Conservation (phyloP, 2,797 vertebrate species). For the Poeciliopsis gracilis region DNA sequence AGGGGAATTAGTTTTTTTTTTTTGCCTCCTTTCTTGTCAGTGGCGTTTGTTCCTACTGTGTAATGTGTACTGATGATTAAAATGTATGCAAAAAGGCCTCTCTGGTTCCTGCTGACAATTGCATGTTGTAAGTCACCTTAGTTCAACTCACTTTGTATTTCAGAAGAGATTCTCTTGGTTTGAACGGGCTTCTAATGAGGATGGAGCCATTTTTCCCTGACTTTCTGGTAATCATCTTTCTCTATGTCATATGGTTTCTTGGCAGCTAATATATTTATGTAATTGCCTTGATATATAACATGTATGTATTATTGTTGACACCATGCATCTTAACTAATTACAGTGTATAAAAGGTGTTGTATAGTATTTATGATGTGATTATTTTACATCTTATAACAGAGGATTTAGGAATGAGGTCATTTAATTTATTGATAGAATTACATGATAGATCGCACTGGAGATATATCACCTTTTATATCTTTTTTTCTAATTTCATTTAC, state of each 20-base stretch:
- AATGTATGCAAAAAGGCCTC: conserved; percentile 48
- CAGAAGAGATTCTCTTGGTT: conserved; percentile 39
- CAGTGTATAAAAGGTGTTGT: conserved; percentile 62
- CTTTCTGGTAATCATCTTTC: conserved; percentile 20
- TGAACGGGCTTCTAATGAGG: conserved; percentile 8
- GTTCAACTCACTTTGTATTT: conserved; percentile 62
- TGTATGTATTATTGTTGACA: conserved; percentile 49
- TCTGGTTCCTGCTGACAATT: conserved; percentile 75
- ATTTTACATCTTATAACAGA: conserved; percentile 63
- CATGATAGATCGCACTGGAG: conserved; percentile 61
- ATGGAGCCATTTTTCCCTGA: conserved; percentile 16
- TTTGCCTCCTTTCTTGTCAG: conserved; percentile 53
- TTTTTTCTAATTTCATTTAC: conserved; percentile 69
- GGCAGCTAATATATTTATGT: conserved; percentile 72
- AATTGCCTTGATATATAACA: conserved; percentile 60
- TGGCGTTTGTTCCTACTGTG: conserved; percentile 49
- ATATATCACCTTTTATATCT: conserved; percentile 55
- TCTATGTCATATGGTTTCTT: conserved; percentile 54
- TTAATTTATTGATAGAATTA: conserved; percentile 61
- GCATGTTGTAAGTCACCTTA: conserved; percentile 54
- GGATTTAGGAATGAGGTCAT: conserved; percentile 62
- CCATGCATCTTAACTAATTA: conserved; percentile 63
- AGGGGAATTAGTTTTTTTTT: conserved; percentile 39
- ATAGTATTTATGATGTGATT: conserved; percentile 62
- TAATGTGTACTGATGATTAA: conserved; percentile 36